These are phyloP conservation scores for Shinisaurus crocodilurus DNA, from an alignment of 2,113 vertebrate species.

Conservation along the genomic window DNA sequence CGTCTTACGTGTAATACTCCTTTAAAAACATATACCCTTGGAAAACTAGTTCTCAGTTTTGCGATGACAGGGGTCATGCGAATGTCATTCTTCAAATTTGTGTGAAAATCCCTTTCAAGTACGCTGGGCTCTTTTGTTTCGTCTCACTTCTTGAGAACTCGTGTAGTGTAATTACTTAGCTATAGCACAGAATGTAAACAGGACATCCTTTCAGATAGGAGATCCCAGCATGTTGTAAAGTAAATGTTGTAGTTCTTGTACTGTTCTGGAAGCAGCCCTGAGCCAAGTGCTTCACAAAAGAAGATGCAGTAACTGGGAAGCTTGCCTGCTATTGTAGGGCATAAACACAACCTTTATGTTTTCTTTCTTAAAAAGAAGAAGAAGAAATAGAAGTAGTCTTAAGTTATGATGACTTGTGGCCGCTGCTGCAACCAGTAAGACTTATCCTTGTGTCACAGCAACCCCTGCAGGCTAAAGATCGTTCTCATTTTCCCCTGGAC, in stretches of 20 bases:
- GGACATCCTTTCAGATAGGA: constrained; percentile 82
- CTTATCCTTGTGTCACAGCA: constrained; percentile 78
- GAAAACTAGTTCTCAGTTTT: constrained; percentile 73
- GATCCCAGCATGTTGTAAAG: constrained; percentile 78
- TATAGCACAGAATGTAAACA: constrained; percentile 80
- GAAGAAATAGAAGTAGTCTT: constrained; percentile 75
- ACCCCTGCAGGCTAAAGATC: constrained; percentile 77
- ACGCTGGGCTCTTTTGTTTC: constrained; percentile 70
- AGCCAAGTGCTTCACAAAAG: constrained; percentile 71
- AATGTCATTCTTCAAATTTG: constrained; percentile 79
- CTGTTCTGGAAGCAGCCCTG: constrained; percentile 76
- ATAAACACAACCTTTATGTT: constrained; percentile 74
- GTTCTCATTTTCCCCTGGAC: constrained; percentile 41
- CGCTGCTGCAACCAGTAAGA: constrained; percentile 60
- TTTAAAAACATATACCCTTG: constrained; percentile 68
- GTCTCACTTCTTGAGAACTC: constrained; percentile 72
- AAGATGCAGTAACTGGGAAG: constrained; percentile 67
- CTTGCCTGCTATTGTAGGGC: constrained; percentile 65
- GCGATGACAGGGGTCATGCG: constrained; percentile 74
- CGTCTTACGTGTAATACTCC: constrained; percentile 59
- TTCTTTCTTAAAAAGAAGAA: constrained; percentile 8
- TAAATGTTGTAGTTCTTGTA: constrained; percentile 72
- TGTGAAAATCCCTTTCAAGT: constrained; percentile 77
- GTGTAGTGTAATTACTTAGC: constrained; percentile 71
- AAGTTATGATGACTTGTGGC: constrained; percentile 70